These are phyloP conservation scores for Tenthredo distinguenda DNA, from an alignment of 2,888 invertebrate genomes.

Conservation along the genomic window DNA sequence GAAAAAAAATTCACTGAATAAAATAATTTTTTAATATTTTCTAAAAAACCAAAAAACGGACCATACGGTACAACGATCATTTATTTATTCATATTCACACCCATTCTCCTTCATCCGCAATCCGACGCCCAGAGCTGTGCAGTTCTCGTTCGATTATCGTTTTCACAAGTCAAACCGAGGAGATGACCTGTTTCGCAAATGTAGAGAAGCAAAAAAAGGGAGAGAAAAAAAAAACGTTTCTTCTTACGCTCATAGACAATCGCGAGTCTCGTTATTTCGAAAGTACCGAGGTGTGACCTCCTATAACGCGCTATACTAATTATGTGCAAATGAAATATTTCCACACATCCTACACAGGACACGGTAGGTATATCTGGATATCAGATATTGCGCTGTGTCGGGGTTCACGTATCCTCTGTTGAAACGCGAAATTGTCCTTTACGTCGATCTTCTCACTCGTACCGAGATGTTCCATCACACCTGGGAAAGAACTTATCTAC, in stretches of 20 bases:
- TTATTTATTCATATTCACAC: not conserved
- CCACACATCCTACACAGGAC: constrained; percentile 64
- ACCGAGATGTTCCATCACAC: not conserved
- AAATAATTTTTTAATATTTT: constrained; percentile 73
- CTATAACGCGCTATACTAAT: constrained; percentile 59
- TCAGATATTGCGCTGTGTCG: constrained; percentile 59
- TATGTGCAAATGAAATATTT: constrained; percentile 62
- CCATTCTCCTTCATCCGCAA: not conserved
- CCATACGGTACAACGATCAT: not conserved
- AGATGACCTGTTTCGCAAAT: constrained; percentile 8
- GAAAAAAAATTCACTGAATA: constrained; percentile 63
- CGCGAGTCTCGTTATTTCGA: constrained; percentile 45
- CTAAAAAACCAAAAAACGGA: constrained; percentile 56
- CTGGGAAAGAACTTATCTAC: not conserved
- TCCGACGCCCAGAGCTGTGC: not conserved
- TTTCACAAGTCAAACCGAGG: constrained; percentile 2
- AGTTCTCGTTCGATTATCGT: not conserved
- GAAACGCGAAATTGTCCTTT: constrained; percentile 51
- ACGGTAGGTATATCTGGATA: constrained; percentile 57
- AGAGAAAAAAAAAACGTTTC: not conserved
- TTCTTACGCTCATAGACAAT: constrained; percentile 28
- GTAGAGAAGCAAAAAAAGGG: not conserved
- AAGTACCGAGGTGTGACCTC: constrained; percentile 47
- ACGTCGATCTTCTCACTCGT: not conserved
- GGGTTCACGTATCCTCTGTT: constrained; percentile 42